Evolutionary conservation across 2,888 invertebrate species (phyloP).

Genomic region (Tenthredo distinguenda): DNA sequence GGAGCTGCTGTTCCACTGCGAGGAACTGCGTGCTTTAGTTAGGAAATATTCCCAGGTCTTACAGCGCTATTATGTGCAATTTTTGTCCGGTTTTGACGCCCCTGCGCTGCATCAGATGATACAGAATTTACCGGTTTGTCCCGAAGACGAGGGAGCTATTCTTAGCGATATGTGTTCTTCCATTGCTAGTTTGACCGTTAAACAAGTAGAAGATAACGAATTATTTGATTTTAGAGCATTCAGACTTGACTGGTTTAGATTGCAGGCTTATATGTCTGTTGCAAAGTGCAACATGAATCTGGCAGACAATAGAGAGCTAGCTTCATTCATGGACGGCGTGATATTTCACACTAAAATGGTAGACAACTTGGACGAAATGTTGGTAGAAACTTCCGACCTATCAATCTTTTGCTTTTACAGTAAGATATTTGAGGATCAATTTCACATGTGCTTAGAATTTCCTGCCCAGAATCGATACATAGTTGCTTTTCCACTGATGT

Average conservation of each 20-base stretch:
- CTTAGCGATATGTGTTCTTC: conserved; percentile 95
- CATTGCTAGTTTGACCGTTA: conserved; percentile 91
- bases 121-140: conserved; percentile 90
- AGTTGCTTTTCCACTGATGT: conserved; percentile 98
- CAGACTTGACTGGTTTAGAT: conserved; percentile 97
- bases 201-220: conserved; percentile 98
- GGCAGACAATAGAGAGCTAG: conserved; percentile 91
- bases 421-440: conserved; percentile 98
- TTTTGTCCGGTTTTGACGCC: conserved; percentile 97
- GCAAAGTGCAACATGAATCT: conserved; percentile 89
- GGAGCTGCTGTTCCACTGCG: conserved; percentile 98
- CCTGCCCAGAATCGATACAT: conserved; percentile 99
- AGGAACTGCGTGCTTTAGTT: conserved; percentile 96
- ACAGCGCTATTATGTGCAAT: conserved; percentile 98
- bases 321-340: conserved; percentile 95
- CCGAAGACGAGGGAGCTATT: conserved; percentile 97
- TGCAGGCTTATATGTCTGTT: conserved; percentile 96
- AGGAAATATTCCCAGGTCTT: conserved; percentile 98
- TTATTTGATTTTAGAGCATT: conserved; percentile 97
- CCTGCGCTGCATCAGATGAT: conserved; percentile 92
- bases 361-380: conserved; percentile 97
- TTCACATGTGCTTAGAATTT: conserved; percentile 99
- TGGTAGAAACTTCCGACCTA: conserved; percentile 97
- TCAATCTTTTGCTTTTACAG: conserved; percentile 99
- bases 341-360: conserved; percentile 99